phyloP scores from a whole-genome alignment of 2,888 invertebrate genomes.

The Thereva unica region DNA sequence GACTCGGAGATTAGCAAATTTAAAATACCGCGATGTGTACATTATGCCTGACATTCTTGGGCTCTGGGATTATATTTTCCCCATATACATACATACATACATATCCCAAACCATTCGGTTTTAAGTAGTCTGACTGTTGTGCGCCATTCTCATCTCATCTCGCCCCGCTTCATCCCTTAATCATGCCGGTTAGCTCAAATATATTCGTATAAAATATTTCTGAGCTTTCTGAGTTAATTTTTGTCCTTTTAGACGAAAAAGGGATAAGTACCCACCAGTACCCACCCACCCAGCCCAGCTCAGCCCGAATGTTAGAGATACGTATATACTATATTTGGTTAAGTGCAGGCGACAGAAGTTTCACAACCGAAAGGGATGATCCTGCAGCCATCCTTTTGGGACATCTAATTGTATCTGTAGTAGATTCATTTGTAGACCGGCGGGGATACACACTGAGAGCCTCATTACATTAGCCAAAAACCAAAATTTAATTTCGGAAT shows the following conservation, averaged over 20 bases:
- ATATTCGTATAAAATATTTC: background rate
- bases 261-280: background rate
- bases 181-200: too few relatives aligned
- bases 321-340: background rate
- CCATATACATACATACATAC: background rate
- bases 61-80: background rate
- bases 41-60: slow-evolving; percentile 2
- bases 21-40: slow-evolving; percentile 16
- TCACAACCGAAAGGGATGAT: background rate
- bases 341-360: slow-evolving; percentile 16
- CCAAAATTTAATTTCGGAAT: slow-evolving; percentile 32
- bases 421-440: slow-evolving; percentile 8
- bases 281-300: background rate
- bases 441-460: slow-evolving; percentile 23
- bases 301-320: too few relatives aligned
- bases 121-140: too few relatives aligned
- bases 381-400: background rate
- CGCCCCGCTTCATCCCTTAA: too few relatives aligned
- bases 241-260: background rate
- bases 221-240: background rate
- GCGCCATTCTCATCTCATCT: too few relatives aligned
- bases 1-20: slow-evolving; percentile 17
- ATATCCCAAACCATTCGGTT: background rate
- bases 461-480: slow-evolving; percentile 28
- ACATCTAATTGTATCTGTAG: slow-evolving; percentile 4